Evolutionary conservation across 2,797 vertebrate genomes (phyloP).

Genomic region (Threskiornis aethiopicus): DNA sequence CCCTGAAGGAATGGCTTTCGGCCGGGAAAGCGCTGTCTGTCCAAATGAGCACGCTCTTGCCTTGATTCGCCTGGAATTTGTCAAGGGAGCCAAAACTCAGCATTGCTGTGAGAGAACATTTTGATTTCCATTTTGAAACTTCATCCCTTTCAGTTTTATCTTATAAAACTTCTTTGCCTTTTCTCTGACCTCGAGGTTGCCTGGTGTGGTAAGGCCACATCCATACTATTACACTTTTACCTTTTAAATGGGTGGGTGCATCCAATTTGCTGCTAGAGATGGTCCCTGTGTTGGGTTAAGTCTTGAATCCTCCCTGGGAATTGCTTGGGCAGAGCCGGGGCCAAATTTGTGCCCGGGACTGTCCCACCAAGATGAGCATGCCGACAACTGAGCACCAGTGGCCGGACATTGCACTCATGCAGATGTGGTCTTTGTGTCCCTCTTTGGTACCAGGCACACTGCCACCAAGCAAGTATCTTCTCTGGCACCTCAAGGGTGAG

Average conservation of each 20-base stretch:
- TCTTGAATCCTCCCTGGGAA: background rate
- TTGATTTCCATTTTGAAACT: background rate
- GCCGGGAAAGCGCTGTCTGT: background rate
- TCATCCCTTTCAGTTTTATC: background rate
- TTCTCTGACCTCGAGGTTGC: background rate
- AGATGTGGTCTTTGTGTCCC: background rate
- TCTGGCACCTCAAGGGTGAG: background rate
- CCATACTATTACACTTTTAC: background rate
- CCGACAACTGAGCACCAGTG: background rate
- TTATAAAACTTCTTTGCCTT: background rate
- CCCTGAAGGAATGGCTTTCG: background rate
- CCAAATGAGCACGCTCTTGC: background rate
- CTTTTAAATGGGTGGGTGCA: background rate
- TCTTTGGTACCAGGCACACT: background rate
- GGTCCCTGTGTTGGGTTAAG: background rate
- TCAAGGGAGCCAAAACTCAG: slow-evolving; percentile 2
- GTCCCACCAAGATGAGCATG: background rate
- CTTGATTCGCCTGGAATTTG: background rate
- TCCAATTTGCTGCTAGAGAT: background rate
- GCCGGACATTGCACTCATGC: background rate
- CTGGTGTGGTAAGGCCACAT: background rate
- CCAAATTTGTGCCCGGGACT: background rate
- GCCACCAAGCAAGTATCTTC: background rate
- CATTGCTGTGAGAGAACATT: background rate
- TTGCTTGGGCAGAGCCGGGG: background rate